phyloP scores from a whole-genome alignment of 2,113 vertebrate species.

The Sorex araneus region DNA sequence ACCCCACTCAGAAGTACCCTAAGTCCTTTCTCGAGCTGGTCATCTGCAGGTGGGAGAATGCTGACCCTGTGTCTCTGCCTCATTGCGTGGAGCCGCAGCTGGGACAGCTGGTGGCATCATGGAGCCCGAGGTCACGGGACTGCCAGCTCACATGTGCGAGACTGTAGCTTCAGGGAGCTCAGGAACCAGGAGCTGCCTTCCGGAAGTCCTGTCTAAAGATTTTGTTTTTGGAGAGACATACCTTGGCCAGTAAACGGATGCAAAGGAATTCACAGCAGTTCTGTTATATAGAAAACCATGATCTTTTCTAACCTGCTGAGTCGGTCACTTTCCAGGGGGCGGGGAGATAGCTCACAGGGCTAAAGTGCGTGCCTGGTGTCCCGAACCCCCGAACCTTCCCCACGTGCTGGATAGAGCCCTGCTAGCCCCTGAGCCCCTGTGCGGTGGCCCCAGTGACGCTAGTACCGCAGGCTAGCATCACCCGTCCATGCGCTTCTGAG shows the following conservation, averaged over 20 bases:
- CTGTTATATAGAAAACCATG: conserved; percentile 9
- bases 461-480: too few species aligned
- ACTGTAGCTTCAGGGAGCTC: background rate
- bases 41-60: background rate
- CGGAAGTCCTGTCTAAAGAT: background rate
- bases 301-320: background rate
- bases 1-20: conserved; percentile 6
- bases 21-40: conserved; percentile 3
- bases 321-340: background rate
- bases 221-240: background rate
- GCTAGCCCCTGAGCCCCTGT: too few species aligned
- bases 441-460: too few species aligned
- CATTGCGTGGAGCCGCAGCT: background rate
- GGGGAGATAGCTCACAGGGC: too few species aligned
- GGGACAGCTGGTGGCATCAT: background rate
- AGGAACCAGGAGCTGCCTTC: background rate
- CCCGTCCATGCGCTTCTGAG: too few species aligned
- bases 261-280: background rate
- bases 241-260: conserved; percentile 1
- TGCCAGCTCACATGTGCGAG: background rate
- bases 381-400: too few species aligned
- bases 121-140: background rate
- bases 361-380: too few species aligned
- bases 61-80: background rate
- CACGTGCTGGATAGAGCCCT: too few species aligned